phyloP scores from a whole-genome alignment of 2,113 vertebrate species.

The Salvelinus namaycush region DNA sequence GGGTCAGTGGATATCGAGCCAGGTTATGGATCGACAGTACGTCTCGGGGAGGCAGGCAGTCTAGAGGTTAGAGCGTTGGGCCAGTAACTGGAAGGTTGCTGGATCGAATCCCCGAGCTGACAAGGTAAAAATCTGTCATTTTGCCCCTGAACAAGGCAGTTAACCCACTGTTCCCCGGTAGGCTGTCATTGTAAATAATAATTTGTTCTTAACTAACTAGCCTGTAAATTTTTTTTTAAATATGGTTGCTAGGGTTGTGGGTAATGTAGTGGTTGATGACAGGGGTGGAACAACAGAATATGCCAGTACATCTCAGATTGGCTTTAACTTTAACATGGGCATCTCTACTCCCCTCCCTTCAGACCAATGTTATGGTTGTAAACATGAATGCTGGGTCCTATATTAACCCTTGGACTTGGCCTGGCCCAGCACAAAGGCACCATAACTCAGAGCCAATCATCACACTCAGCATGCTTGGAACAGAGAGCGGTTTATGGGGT shows the following conservation, averaged over 20 bases:
- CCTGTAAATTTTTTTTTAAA: too few relatives aligned
- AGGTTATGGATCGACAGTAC: background rate
- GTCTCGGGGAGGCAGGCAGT: too few relatives aligned
- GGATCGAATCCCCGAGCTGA: too few relatives aligned
- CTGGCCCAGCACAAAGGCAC: background rate
- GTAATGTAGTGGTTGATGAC: background rate
- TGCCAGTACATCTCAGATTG: background rate
- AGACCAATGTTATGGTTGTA: background rate
- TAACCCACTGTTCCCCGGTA: too few relatives aligned
- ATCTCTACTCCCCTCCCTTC: background rate
- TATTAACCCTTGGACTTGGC: background rate
- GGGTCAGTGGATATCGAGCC: background rate
- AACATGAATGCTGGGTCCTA: background rate
- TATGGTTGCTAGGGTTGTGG: background rate
- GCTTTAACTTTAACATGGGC: background rate
- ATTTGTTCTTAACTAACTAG: too few relatives aligned
- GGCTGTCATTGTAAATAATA: too few relatives aligned
- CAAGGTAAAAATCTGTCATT: too few relatives aligned
- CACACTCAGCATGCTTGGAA: background rate
- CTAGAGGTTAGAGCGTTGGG: too few relatives aligned
- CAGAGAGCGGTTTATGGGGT: background rate
- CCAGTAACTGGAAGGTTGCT: too few relatives aligned
- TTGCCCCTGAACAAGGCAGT: too few relatives aligned
- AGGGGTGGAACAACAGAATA: background rate
- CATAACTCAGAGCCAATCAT: constrained; percentile 3